phyloP scores from a whole-genome alignment of 2,113 vertebrate species.

The Zingel zingel region DNA sequence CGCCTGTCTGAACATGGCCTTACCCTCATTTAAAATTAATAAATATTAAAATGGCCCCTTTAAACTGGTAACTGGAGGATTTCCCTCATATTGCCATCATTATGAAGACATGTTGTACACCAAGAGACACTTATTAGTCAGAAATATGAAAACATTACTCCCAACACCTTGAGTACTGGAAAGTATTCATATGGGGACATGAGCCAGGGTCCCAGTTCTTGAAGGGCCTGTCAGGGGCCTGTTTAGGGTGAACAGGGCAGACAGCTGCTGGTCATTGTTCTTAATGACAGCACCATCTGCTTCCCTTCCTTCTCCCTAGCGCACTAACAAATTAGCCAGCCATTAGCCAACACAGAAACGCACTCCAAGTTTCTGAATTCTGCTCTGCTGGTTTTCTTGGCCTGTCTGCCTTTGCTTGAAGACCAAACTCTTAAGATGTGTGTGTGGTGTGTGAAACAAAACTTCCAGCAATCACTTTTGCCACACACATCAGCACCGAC shows the following conservation, averaged over 20 bases:
- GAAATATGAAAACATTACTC: background rate
- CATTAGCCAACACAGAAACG: slow-evolving; percentile 90
- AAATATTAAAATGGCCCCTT: background rate
- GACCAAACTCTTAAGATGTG: slow-evolving; percentile 12
- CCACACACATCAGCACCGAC: background rate
- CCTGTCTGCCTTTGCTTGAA: slow-evolving; percentile 50
- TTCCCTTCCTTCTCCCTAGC: slow-evolving; percentile 87
- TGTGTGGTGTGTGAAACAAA: slow-evolving; percentile 18
- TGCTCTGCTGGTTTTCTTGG: slow-evolving; percentile 72
- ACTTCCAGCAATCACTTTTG: background rate
- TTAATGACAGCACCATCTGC: slow-evolving; percentile 92
- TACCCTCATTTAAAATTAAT: background rate
- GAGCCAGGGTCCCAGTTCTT: slow-evolving; percentile 28
- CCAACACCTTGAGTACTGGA: slow-evolving; percentile 26
- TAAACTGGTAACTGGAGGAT: background rate
- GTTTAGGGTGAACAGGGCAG: slow-evolving; percentile 83
- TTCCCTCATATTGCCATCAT: background rate
- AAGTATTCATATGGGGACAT: slow-evolving; percentile 38
- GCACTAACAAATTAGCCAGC: slow-evolving; percentile 91
- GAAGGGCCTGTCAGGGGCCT: slow-evolving; percentile 53
- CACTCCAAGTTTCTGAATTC: slow-evolving; percentile 78
- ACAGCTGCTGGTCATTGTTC: slow-evolving; percentile 94
- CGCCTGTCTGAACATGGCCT: background rate
- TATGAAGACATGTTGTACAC: background rate
- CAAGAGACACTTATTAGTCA: background rate